Percentiles rank a stretch among this genome's conserved stretches.
These are phyloP conservation scores for Drosophila repletoides DNA, from an alignment of 1,140 invertebrate species.

Conservation along the genomic window DNA sequence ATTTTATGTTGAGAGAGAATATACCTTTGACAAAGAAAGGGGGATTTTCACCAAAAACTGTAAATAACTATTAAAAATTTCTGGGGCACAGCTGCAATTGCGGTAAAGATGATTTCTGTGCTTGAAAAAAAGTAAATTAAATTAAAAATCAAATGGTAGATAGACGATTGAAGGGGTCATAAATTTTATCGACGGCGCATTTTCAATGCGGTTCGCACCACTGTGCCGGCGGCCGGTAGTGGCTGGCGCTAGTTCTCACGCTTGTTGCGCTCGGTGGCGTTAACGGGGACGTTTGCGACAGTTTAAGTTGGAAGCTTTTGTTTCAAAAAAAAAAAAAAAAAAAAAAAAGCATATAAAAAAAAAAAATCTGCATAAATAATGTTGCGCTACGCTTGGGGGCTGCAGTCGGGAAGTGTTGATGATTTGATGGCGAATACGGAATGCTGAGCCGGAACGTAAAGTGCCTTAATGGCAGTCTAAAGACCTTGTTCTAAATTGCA, in stretches of 20 bases:
- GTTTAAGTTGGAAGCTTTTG: constrained; percentile 62
- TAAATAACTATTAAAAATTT: no score
- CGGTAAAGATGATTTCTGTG: no score
- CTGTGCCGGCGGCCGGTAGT: constrained; percentile 20
- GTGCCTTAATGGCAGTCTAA: constrained; percentile 52
- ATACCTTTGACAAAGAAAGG: no score
- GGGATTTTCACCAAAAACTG: no score
- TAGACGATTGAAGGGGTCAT: no score
- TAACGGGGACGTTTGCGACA: constrained; percentile 44
- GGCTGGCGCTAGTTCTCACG: constrained; percentile 69
- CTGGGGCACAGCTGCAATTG: no score
- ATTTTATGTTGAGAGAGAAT: no score
- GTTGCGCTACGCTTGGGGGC: constrained; percentile 55
- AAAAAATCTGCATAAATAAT: constrained; percentile 74
- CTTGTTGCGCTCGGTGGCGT: constrained; percentile 64
- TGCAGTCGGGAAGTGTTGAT: constrained; percentile 61
- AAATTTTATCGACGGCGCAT: no score
- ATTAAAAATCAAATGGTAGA: no score
- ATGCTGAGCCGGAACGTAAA: constrained; percentile 64
- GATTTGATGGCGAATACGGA: constrained; percentile 63
- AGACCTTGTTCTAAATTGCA: constrained; percentile 50
- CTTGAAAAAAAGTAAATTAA: no score
- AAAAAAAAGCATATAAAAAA: constrained; percentile 7
- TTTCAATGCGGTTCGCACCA: constrained; percentile 36
- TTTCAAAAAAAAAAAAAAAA: constrained; percentile 22